A percentile compares a stretch with the other conserved stretches of the same genome.
Conservation (phyloP, 2,797 vertebrate species). For the Falco peregrinus region DNA sequence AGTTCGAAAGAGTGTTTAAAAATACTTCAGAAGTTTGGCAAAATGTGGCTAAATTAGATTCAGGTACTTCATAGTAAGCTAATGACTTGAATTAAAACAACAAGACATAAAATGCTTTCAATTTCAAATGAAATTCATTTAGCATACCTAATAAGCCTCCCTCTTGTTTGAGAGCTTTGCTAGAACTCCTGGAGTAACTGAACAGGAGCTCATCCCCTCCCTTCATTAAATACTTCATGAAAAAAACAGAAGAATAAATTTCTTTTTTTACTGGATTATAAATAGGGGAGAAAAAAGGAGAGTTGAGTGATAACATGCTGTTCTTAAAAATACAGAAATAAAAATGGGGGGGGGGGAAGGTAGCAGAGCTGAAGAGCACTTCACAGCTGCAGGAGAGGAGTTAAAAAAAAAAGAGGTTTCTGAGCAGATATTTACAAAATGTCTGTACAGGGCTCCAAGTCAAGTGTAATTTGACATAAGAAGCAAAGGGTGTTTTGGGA, state of each 20-base stretch:
- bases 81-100: conserved; percentile 35
- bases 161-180: not conserved
- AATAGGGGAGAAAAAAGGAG: not conserved
- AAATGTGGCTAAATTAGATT: not conserved
- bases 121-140: not conserved
- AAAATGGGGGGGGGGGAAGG: not conserved
- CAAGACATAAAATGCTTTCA: not conserved
- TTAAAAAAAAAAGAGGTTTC: not conserved
- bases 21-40: conserved; percentile 10
- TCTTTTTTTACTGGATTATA: not conserved
- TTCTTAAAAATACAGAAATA: not conserved
- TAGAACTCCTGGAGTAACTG: not conserved
- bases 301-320: not conserved
- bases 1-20: not conserved
- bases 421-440: not conserved
- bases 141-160: not conserved
- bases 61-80: not conserved
- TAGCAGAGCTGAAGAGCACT: not conserved
- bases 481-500: too few species aligned
- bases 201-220: not conserved
- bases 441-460: not conserved
- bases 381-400: not conserved
- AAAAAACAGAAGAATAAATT: not conserved
- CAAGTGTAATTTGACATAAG: rapidly evolving
- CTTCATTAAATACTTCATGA: not conserved